Base-by-base conservation (phyloP, 2,888 invertebrate genomes). In the Tinea pellionella region DNA sequence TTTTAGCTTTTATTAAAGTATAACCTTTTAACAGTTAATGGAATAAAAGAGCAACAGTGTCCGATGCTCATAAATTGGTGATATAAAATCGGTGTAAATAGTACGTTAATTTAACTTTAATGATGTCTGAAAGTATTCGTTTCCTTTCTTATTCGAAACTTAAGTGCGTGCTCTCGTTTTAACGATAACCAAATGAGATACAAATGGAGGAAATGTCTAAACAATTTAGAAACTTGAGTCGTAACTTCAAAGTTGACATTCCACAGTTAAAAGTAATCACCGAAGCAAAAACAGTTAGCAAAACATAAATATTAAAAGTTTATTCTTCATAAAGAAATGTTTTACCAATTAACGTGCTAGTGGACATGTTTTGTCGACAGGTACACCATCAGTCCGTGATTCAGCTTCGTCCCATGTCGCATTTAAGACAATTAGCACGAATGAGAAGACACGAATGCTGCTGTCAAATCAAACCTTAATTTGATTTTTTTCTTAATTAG, bases 361-460 rank as follows among this genome's bases (percentile, higher is more conserved):
- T 75, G 76, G 72, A 71, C 68, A 72, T 73, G 71, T 76, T 75
- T 74, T 74, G 73, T 69, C 76, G 78, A 80, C 84, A 85, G 80
- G 81, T 83, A 81, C 74, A 65, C 69, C 69, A 68, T n/a, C n/a
- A n/a, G n/a, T n/a, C n/a, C n/a, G n/a, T 81, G 81, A 83, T 68
- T 82, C 82, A 81, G 72, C 73, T 3, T 24, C 6, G 24, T 24
- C 67, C 29, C 15, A 47, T 47, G 47, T 47, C 47, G 4, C n/a
- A 24, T 3, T 53, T 53, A 53, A 53, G 24, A 53, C 53, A 53
- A 53, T 53, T 53, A 53, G n/a, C 53, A 53, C 53, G 18, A 53
- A 53, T 53, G 53, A 53, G 53, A 19, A 53, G 18, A 53, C 53
- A 53, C 11, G 24, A 53, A 53, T 12, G 37, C 9, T 37, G 37